These are phyloP conservation scores for Lepus europaeus DNA, from an alignment of 2,113 vertebrate species.

Conservation along the genomic window DNA sequence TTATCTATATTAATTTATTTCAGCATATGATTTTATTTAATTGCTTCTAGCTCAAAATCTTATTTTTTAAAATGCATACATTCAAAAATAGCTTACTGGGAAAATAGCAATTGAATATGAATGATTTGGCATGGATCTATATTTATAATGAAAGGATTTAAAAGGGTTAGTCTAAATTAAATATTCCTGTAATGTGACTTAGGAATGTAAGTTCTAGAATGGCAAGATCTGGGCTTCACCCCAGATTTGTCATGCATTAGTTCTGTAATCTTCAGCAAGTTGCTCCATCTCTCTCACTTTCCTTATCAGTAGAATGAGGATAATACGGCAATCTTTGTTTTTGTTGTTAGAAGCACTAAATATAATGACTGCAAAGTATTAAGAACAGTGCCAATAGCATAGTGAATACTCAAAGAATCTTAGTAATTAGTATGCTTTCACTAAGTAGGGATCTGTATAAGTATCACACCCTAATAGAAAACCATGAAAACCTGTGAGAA, in stretches of 20 bases:
- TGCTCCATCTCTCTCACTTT: background rate
- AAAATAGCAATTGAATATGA: slow-evolving; percentile 21
- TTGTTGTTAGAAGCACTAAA: background rate
- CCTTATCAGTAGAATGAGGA: background rate
- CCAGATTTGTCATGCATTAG: background rate
- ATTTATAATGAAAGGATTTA: background rate
- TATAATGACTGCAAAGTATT: background rate
- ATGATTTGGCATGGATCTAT: background rate
- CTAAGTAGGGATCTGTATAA: background rate
- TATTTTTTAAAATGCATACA: background rate
- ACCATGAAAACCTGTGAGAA: background rate
- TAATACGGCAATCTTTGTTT: background rate
- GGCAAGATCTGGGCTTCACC: background rate
- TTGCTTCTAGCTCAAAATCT: background rate
- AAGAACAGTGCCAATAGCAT: background rate
- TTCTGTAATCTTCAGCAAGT: background rate
- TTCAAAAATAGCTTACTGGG: slow-evolving; percentile 1
- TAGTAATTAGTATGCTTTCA: background rate
- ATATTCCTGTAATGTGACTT: background rate
- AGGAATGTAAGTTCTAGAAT: background rate
- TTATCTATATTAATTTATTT: background rate
- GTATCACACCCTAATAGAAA: background rate
- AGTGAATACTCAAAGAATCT: background rate
- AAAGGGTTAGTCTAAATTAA: background rate
- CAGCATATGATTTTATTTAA: background rate